phyloP scores from a whole-genome alignment of 2,797 vertebrate species.

The Acrocephalus scirpaceus region DNA sequence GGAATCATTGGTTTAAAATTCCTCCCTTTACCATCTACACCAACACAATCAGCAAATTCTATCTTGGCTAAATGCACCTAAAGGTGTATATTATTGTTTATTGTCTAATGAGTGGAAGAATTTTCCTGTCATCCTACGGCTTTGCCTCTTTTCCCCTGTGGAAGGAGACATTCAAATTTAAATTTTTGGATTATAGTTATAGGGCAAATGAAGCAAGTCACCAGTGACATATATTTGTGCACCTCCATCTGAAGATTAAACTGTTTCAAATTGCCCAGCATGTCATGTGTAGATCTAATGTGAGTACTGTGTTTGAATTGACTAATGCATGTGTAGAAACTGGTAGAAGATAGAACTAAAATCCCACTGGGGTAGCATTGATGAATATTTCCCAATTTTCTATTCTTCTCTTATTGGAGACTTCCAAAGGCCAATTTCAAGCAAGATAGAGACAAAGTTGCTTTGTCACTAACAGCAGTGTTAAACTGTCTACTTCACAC shows the following conservation, averaged over 20 bases:
- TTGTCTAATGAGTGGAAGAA: not conserved
- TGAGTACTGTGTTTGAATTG: not conserved
- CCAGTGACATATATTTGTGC: not conserved
- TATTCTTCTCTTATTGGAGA: not conserved
- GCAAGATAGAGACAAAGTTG: not conserved
- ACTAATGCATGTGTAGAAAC: not conserved
- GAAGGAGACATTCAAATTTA: not conserved
- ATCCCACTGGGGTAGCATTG: not conserved
- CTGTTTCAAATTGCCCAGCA: not conserved
- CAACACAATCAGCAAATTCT: not conserved
- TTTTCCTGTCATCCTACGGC: not conserved
- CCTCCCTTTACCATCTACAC: not conserved
- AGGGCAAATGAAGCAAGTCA: not conserved
- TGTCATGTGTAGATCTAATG: not conserved
- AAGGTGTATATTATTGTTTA: not conserved
- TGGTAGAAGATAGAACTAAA: not conserved
- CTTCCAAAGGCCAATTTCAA: not conserved
- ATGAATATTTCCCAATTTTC: not conserved
- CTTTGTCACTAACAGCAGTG: not conserved
- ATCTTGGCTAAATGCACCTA: not conserved
- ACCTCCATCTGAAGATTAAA: not conserved
- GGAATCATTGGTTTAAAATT: not conserved
- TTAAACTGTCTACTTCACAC: not conserved
- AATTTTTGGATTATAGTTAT: not conserved
- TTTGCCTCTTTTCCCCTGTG: not conserved